Conservation (phyloP, 2,888 invertebrate genomes). For the Argynnis bischoffii region DNA sequence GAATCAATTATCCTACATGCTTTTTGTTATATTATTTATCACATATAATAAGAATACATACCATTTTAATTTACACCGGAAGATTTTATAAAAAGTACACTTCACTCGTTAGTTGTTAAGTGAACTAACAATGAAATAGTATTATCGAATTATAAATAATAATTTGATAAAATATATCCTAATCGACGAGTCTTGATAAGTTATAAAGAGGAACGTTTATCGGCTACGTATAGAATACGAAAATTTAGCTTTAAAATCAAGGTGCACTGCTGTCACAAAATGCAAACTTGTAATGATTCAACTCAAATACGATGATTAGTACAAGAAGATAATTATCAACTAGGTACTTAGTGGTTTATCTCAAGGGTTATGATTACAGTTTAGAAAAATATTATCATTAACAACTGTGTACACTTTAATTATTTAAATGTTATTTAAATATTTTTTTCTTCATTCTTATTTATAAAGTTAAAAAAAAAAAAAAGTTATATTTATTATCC, state of each 20-base stretch:
- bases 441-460: too few relatives aligned
- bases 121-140: constrained; percentile 53
- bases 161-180: constrained; percentile 60
- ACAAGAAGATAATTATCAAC: constrained; percentile 26
- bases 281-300: constrained; percentile 19
- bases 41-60: constrained; percentile 15
- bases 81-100: constrained; percentile 31
- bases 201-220: constrained; percentile 12
- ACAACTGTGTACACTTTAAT: neutral
- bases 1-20: neutral
- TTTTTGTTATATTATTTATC: neutral
- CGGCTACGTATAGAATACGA: constrained; percentile 14
- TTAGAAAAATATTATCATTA: constrained; percentile 10
- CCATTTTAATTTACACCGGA: constrained; percentile 15
- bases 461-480: too few relatives aligned
- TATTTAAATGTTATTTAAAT: too few relatives aligned
- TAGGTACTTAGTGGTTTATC: constrained; percentile 27
- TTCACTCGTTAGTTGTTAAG: constrained; percentile 51
- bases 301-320: constrained; percentile 19
- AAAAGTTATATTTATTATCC: too few relatives aligned
- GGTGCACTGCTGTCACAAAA: constrained; percentile 24
- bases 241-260: constrained; percentile 1
- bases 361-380: constrained; percentile 21
- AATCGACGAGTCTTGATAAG: constrained; percentile 55
- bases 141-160: constrained; percentile 47